Evolutionary conservation across 2,797 vertebrate genomes (phyloP), one percentile per base, ranked within the genome.

Genomic region (Pachyuromys duprasi): DNA sequence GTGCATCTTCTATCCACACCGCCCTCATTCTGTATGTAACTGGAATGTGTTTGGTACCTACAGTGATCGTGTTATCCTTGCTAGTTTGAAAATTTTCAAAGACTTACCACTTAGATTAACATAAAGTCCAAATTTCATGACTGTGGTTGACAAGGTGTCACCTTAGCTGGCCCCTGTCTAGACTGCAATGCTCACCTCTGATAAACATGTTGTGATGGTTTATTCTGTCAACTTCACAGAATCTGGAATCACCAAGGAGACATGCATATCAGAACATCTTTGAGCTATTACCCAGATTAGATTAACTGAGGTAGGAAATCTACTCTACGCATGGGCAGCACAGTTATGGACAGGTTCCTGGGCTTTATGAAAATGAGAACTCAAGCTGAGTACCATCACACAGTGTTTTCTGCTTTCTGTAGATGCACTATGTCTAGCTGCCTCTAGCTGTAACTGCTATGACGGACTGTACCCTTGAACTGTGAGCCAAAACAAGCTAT

Each of bases 51-150:
- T 65, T 39, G 33, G 89, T 7, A 55, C 26, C 31, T 28, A 33
- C 9, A 8, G 67, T 81, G 55, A 65, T 84, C 74, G 87, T 67
- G 9, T 6, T 65, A 69, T 18, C 55, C 36, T 31, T 17, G 6
- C 88, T 67, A 91, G 22, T 95, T 45, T 72, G 75, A 96, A 92
- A 49, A 0, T 2, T 95, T 86, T 88, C 42, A 62, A 3, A 79
- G 22, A 17, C 60, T 93, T 79, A 26, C 57, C 76, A 62, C 0
- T 83, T 45, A 60, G 20, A 24, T 89, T 89, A 60, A 95, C 92
- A 81, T 39, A 82, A 86, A 89, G 69, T 13, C 39, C 62, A 76
- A 74, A 42, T 86, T 76, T 86, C 15, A 67, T 62, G 69, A 70
- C 22, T 13, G 14, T 12, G 7, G 57, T 39, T 65, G 69, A 80